These are phyloP conservation scores for Girardinus metallicus DNA, from an alignment of 2,797 vertebrate genomes.

Conservation along the genomic window DNA sequence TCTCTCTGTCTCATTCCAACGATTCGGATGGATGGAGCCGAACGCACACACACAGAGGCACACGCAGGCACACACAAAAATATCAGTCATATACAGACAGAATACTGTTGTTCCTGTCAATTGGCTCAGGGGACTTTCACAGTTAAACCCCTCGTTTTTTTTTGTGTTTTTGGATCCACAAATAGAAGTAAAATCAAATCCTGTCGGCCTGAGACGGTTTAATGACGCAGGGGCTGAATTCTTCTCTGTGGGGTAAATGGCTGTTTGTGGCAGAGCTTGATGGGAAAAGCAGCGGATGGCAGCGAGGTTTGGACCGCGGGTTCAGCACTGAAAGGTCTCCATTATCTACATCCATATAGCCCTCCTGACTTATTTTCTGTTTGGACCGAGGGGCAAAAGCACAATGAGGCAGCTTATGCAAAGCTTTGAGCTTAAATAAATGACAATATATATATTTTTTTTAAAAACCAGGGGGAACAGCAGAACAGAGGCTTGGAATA, in stretches of 20 bases:
- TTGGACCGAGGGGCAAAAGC: constrained; percentile 41
- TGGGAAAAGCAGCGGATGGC: constrained; percentile 28
- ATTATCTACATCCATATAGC: constrained; percentile 44
- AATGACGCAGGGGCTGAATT: constrained; percentile 59
- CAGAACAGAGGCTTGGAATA: constrained; percentile 39
- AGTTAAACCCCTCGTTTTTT: constrained; percentile 59
- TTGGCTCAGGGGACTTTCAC: constrained; percentile 56
- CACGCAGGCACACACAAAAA: constrained; percentile 4
- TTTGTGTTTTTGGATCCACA: constrained; percentile 40
- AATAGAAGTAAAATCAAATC: constrained; percentile 73
- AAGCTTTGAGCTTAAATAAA: background rate
- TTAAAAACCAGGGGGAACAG: no score
- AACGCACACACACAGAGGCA: background rate
- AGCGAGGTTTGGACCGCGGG: background rate
- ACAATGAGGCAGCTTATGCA: constrained; percentile 16
- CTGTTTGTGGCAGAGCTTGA: constrained; percentile 40
- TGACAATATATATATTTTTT: no score
- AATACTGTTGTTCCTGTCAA: constrained; percentile 65
- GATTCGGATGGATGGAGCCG: constrained; percentile 59
- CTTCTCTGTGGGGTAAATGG: constrained; percentile 36
- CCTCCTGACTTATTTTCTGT: constrained; percentile 30
- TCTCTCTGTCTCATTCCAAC: constrained; percentile 48
- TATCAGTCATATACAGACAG: constrained; percentile 55
- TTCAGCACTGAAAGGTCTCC: constrained; percentile 45
- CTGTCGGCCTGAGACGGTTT: constrained; percentile 61